These are phyloP conservation scores for Microtus montanus DNA, from an alignment of 2,113 vertebrate species.

Conservation along the genomic window DNA sequence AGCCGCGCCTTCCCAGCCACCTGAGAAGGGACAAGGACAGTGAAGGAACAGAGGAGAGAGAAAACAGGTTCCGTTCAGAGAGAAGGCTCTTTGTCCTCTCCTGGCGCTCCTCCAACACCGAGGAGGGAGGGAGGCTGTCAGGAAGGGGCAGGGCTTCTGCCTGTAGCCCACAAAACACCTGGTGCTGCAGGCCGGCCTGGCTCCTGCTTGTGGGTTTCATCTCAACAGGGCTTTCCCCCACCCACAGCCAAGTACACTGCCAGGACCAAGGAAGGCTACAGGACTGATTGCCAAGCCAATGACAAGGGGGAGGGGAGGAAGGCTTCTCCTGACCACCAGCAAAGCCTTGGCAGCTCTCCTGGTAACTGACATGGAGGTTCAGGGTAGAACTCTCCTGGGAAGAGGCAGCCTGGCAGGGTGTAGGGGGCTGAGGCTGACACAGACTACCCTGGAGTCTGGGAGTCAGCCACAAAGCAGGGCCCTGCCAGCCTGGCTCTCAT, in stretches of 20 bases:
- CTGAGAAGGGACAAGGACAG: slow-evolving; percentile 80
- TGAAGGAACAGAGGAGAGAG: neutral
- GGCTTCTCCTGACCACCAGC: neutral
- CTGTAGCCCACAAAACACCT: rapidly evolving
- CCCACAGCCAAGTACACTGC: neutral
- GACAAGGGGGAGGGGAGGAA: too few species aligned
- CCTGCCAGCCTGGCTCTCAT: neutral
- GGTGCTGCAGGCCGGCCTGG: neutral
- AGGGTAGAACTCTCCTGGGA: neutral
- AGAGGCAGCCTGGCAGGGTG: neutral
- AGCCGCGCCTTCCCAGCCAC: slow-evolving; percentile 95
- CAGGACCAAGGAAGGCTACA: neutral
- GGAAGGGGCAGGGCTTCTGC: neutral
- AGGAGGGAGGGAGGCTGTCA: neutral
- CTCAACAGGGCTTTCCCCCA: too few species aligned
- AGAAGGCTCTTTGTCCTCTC: neutral
- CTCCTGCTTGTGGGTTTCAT: neutral
- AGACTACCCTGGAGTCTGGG: neutral
- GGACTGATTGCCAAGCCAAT: neutral
- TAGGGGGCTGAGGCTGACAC: neutral
- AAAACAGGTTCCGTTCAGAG: rapidly evolving
- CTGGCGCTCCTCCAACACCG: rapidly evolving
- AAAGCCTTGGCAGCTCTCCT: neutral
- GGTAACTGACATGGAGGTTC: neutral
- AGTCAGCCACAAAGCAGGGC: neutral